A percentile compares a stretch with the other conserved stretches of the same genome.
Evolutionary conservation across 1,140 invertebrate genomes (phyloP).

Genomic region (Venturia canescens): DNA sequence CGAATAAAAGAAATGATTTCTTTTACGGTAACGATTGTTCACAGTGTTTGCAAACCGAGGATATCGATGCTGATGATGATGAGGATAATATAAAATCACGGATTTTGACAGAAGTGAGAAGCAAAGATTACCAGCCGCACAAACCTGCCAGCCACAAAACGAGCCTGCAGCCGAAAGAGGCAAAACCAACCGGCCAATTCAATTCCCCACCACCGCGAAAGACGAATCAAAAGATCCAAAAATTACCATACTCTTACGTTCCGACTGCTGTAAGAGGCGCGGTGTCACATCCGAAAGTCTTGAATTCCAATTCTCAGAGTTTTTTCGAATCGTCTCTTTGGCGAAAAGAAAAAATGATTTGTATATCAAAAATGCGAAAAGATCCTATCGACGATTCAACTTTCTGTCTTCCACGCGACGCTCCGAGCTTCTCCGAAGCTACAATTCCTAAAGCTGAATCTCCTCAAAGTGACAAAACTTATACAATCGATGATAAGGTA

Average conservation of each 20-base stretch:
- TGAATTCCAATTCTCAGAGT: conserved; percentile 58
- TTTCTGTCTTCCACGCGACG: neutral
- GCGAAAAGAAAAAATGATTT: conserved; percentile 66
- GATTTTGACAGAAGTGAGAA: conserved; percentile 51
- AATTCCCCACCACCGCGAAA: conserved; percentile 53
- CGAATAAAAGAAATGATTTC: conserved; percentile 61
- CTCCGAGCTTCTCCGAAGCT: neutral
- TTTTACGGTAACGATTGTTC: conserved; percentile 57
- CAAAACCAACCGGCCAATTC: conserved; percentile 54
- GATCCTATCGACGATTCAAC: neutral
- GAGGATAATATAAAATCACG: conserved; percentile 42
- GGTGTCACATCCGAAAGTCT: conserved; percentile 58
- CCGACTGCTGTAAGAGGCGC: conserved; percentile 56
- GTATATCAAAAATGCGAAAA: conserved; percentile 65
- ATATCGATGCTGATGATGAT: conserved; percentile 23
- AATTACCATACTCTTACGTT: conserved; percentile 52
- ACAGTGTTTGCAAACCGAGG: conserved; percentile 2
- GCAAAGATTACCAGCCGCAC: conserved; percentile 61
- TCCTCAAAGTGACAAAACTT: conserved; percentile 49
- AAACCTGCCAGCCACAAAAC: conserved; percentile 70
- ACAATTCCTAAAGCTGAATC: conserved; percentile 24
- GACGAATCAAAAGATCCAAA: conserved; percentile 35
- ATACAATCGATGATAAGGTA: conserved; percentile 27
- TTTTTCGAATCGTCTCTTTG: conserved; percentile 68
- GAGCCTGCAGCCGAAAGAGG: conserved; percentile 60